Percentiles rank a stretch among this genome's conserved stretches.
Evolutionary conservation across 1,140 invertebrate genomes (phyloP).

Genomic region (Gonioctena quinquepunctata): DNA sequence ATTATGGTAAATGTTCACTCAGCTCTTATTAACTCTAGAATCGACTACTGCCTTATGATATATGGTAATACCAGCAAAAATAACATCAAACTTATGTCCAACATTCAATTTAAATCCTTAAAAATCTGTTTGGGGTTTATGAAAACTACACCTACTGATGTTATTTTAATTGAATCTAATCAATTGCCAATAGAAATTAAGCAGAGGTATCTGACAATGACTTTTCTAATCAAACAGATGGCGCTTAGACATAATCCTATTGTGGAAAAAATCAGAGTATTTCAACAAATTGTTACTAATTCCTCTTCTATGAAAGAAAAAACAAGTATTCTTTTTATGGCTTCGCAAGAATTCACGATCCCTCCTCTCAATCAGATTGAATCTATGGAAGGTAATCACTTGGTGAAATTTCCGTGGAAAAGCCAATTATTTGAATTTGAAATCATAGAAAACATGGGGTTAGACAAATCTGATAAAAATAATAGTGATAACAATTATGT

Average conservation of each 20-base stretch:
- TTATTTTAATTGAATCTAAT: too few relatives aligned
- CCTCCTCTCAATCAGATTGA: background rate
- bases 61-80: too few relatives aligned
- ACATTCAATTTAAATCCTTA: background rate
- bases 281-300: background rate
- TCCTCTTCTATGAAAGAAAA: background rate
- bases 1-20: background rate
- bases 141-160: too few relatives aligned
- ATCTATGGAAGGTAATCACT: background rate
- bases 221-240: background rate
- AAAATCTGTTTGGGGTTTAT: too few relatives aligned
- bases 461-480: background rate
- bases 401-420: background rate
- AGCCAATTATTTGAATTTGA: too few relatives aligned
- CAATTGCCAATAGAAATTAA: background rate
- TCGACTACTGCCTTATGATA: too few relatives aligned
- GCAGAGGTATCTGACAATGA: background rate
- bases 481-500: background rate
- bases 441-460: background rate
- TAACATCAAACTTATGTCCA: background rate
- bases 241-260: background rate
- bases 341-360: background rate
- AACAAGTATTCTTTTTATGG: background rate
- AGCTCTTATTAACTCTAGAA: too few relatives aligned
- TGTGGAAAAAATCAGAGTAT: background rate